Evolutionary conservation across 1,140 invertebrate species (phyloP).

Genomic region (Achatina immaculata): DNA sequence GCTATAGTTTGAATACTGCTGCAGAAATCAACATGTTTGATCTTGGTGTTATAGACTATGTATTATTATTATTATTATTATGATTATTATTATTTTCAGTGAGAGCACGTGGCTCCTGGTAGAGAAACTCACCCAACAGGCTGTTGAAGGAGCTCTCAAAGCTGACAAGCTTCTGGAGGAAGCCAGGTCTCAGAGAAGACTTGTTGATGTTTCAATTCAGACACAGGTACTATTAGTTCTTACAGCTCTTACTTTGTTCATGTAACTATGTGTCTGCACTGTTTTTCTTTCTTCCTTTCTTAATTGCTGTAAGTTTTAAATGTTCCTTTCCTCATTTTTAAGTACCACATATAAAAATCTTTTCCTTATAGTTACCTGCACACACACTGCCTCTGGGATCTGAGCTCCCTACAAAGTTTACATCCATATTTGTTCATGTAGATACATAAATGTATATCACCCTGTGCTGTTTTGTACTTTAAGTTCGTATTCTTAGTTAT

Average conservation of each 20-base stretch:
- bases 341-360: slow-evolving; percentile 3
- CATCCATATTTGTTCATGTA: no score
- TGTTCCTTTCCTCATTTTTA: no score
- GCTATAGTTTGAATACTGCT: no score
- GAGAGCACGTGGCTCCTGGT: slow-evolving; percentile 59
- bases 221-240: slow-evolving; percentile 44
- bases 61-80: background rate
- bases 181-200: slow-evolving; percentile 28
- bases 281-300: background rate
- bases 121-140: slow-evolving; percentile 55
- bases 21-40: no score
- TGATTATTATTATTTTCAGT: slow-evolving; percentile 42
- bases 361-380: slow-evolving; percentile 2
- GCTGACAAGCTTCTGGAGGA: slow-evolving; percentile 38
- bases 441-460: no score
- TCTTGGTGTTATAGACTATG: background rate
- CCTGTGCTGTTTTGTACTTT: no score
- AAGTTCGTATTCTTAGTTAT: no score
- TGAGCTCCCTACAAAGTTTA: no score
- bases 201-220: slow-evolving; percentile 55
- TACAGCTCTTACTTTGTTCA: no score
- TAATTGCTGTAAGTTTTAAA: background rate
- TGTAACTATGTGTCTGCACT: no score
- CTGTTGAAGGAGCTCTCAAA: slow-evolving; percentile 44
- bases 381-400: no score